A percentile compares a stretch with the other conserved stretches of the same genome.
Evolutionary conservation across 1,140 invertebrate genomes (phyloP).

Genomic region (Lucilia cuprina): DNA sequence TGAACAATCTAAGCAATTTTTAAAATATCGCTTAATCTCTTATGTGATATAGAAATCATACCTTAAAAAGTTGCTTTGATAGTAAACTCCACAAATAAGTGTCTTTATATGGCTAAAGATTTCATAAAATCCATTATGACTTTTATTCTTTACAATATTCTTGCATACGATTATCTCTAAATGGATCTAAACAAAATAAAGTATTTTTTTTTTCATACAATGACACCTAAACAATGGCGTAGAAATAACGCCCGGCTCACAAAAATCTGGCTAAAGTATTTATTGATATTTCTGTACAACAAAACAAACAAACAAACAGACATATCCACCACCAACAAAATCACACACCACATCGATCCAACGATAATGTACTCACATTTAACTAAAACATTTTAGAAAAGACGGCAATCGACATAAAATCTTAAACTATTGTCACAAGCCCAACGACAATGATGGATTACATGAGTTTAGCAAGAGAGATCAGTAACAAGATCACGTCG

Average conservation of each 20-base stretch:
- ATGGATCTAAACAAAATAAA: conserved; percentile 13
- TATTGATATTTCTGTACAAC: not conserved
- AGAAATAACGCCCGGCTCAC: not conserved
- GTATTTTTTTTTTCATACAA: not conserved
- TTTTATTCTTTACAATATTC: not conserved
- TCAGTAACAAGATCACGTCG: conserved; percentile 32
- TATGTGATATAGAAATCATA: too few relatives aligned
- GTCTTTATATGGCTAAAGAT: too few relatives aligned
- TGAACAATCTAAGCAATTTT: too few relatives aligned
- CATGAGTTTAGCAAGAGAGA: conserved; percentile 24
- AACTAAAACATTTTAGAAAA: conserved; percentile 7
- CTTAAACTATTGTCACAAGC: conserved; percentile 24
- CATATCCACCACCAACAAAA: not conserved
- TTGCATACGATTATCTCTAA: not conserved
- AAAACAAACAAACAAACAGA: not conserved
- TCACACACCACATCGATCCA: not conserved
- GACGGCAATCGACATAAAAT: conserved; percentile 18
- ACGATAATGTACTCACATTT: conserved; percentile 29
- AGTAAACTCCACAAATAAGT: too few relatives aligned
- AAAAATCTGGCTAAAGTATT: not conserved
- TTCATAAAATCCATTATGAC: not conserved
- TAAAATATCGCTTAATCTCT: too few relatives aligned
- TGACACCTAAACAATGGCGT: conserved; percentile 32
- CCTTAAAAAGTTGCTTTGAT: too few relatives aligned
- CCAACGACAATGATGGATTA: conserved; percentile 24